A percentile compares a stretch with the other conserved stretches of the same genome.
These are phyloP conservation scores for Micrasema longulum DNA, from an alignment of 1,140 invertebrate species.

Conservation along the genomic window DNA sequence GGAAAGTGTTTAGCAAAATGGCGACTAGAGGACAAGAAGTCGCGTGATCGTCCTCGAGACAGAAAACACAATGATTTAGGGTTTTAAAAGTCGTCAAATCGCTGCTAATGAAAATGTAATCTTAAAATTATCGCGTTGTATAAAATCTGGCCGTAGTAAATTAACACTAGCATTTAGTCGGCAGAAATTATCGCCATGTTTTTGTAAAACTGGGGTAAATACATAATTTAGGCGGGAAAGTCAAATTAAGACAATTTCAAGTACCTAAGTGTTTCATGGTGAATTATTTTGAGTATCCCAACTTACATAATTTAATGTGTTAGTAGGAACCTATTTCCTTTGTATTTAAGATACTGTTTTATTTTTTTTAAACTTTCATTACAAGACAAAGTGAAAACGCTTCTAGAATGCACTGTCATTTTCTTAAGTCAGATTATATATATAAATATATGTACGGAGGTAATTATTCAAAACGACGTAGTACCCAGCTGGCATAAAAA, in stretches of 20 bases:
- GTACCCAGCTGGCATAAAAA: too few relatives aligned
- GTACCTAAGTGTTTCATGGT: slow-evolving; percentile 19
- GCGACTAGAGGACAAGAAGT: slow-evolving; percentile 12
- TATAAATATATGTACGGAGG: too few relatives aligned
- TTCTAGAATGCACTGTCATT: too few relatives aligned
- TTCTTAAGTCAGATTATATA: too few relatives aligned
- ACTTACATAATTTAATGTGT: neutral
- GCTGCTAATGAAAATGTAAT: slow-evolving; percentile 50
- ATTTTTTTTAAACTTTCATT: too few relatives aligned
- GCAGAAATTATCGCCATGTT: slow-evolving; percentile 20
- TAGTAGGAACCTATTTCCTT: neutral
- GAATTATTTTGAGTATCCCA: neutral
- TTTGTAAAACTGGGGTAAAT: slow-evolving; percentile 50
- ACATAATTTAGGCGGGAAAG: slow-evolving; percentile 50
- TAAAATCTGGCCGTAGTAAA: slow-evolving; percentile 4
- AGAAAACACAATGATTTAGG: slow-evolving; percentile 47
- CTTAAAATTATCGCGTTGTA: slow-evolving; percentile 26
- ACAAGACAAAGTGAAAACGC: too few relatives aligned
- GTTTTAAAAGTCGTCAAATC: slow-evolving; percentile 46
- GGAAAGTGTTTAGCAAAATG: too few relatives aligned
- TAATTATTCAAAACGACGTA: too few relatives aligned
- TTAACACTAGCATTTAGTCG: slow-evolving; percentile 5
- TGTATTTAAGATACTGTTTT: too few relatives aligned
- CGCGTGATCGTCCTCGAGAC: neutral
- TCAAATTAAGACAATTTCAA: slow-evolving; percentile 45